Evolutionary conservation across 2,797 vertebrate species (phyloP).

Genomic region (Allobates femoralis): DNA sequence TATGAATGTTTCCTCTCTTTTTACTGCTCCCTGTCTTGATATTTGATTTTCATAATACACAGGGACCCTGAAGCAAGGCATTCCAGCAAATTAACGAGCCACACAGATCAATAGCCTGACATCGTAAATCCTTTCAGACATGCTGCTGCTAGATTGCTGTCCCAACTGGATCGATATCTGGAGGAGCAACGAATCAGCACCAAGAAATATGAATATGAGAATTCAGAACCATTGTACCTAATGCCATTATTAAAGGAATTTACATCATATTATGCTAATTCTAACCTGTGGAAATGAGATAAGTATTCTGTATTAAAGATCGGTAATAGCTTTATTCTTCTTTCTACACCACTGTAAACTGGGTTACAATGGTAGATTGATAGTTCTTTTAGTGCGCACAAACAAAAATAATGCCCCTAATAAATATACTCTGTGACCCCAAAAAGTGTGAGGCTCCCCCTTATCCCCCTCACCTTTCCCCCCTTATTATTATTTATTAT

Average conservation of each 20-base stretch:
- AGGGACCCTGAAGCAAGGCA: conserved; percentile 48
- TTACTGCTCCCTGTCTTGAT: conserved; percentile 44
- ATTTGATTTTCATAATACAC: conserved; percentile 62
- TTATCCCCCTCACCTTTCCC: no score
- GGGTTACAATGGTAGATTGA: neutral
- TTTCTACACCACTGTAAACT: neutral
- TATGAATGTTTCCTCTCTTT: conserved; percentile 46
- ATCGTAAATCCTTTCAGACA: conserved; percentile 61
- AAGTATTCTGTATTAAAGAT: neutral
- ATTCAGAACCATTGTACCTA: neutral
- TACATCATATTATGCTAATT: neutral
- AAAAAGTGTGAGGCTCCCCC: no score
- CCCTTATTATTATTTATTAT: no score
- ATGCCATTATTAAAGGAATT: neutral
- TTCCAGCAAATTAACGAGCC: conserved; percentile 62
- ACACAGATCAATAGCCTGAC: conserved; percentile 58
- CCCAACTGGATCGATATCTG: conserved; percentile 55
- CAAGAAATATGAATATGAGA: conserved; percentile 40
- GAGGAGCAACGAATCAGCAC: conserved; percentile 29
- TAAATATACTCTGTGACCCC: no score
- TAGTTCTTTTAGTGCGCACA: no score
- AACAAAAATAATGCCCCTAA: no score
- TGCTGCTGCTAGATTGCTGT: conserved; percentile 62
- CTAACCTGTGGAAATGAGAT: neutral
- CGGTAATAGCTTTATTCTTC: neutral